These are phyloP conservation scores for Tupaia chinensis DNA, from an alignment of 2,113 vertebrate genomes.

Conservation along the genomic window DNA sequence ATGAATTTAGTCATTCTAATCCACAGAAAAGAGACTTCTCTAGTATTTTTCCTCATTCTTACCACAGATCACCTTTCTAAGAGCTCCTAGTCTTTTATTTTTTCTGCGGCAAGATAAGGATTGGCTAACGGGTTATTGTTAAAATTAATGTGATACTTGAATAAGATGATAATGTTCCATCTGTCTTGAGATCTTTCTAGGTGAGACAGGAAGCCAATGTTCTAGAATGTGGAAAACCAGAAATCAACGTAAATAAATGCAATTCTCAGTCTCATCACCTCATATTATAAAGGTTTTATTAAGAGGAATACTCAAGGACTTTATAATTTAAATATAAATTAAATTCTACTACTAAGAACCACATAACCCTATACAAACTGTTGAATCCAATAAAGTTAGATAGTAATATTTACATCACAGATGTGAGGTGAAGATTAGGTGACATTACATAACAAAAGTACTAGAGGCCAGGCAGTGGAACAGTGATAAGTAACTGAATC, in stretches of 20 bases:
- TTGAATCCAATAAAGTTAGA: background rate
- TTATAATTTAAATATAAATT: background rate
- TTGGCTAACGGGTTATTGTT: background rate
- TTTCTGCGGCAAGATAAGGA: background rate
- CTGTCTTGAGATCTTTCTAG: background rate
- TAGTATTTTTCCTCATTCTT: background rate
- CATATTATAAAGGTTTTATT: background rate
- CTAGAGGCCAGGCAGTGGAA: background rate
- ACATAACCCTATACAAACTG: slow-evolving; percentile 25
- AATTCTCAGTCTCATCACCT: background rate
- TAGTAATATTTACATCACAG: background rate
- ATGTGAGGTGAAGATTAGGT: background rate
- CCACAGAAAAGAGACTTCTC: background rate
- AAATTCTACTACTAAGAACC: background rate
- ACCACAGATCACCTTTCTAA: background rate
- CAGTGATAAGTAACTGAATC: no score
- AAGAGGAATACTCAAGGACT: background rate
- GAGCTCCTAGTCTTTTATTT: background rate
- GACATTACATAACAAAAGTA: slow-evolving; percentile 20
- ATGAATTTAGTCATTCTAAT: background rate
- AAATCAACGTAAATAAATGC: background rate
- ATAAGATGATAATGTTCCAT: background rate
- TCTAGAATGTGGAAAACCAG: background rate
- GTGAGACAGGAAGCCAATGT: background rate
- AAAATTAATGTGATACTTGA: slow-evolving; percentile 11